Base-by-base conservation (phyloP, 2,797 vertebrate genomes). In the Enteromius anoplus region DNA sequence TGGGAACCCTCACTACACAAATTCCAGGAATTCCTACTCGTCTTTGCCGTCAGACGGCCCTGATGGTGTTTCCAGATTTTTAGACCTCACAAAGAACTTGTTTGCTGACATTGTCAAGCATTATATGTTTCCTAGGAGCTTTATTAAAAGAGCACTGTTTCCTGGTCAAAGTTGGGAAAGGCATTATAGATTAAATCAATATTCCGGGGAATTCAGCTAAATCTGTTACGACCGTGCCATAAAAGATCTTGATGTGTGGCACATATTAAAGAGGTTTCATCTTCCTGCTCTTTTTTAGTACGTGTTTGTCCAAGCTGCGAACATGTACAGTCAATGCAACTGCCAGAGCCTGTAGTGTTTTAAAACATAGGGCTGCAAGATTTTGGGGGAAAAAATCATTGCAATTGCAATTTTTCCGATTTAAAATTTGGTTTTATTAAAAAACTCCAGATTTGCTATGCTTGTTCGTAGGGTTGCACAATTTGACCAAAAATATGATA, bases 1-100 rank as follows among this genome's bases (percentile, higher is more conserved):
- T 84, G 82, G 82, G 79, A 87, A 82, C 34, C 47, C 45, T 78
- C 21, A 47, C 65, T 69, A 34, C 21, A 71, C 26, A 51, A 34
- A 34, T 64, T 81, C 34, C 53, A n/a, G 62, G 62, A 82, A 47
- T 82, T 82, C 49, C 34, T 55, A 21, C 34, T 68, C 21, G 14
- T 40, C 29, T 62, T 72, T 72, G 26, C 78, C 15, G 2, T 29
- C 37, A 49, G 32, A 73, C 42, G 49, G 19, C 26, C 17, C 42
- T 49, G 32, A 75, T 75, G 47, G 55, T 37, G 40, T 81, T 81
- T 72, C 26, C 34, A 75, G 45, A 40, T 51, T 82, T 82, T 42
- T 9, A 40, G 71, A 65, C 42, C 70, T 66, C 23, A 21, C 42
- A 40, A 82, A 75, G 32, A 75, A 40, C 58, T 40, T 37, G 47